Base-by-base conservation (phyloP, 2,797 vertebrate species). In the Catharus ustulatus region DNA sequence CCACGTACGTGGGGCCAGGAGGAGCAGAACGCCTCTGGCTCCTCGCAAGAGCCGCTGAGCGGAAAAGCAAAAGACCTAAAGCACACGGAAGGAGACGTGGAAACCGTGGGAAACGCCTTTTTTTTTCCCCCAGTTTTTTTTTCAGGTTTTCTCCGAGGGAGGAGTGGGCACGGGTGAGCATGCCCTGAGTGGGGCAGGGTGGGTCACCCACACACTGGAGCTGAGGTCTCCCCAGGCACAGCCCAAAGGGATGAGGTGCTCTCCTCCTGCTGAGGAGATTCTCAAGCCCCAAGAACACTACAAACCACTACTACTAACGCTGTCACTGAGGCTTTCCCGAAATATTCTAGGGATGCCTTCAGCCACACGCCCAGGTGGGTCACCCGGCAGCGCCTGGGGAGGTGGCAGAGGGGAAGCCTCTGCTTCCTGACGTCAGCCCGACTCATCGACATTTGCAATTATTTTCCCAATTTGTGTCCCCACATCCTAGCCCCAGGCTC, bases 11-110 rank as follows among this genome's bases (percentile, higher is more conserved):
- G 12, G 13, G 48, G 69, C 27, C 36, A 13, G 63, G 57, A 77
- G 48, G 16, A 1, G 43, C 36, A 18, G 58, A 15, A 19, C 13
- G 10, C 76, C 73, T 40, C 49, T 15, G 16, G 61, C 58, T 61
- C 51, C 87, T 58, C 2, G 0, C 0, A 0, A 80, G 66, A 93
- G 48, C 21, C 0, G 0, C 84, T 2, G 21, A 59, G 40, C 0
- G 0, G 75, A 66, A 91, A 51, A 76, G 63, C 27, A 4, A 10
- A 45, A 67, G 14, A 26, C 7, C 45, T 5, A 38, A 90, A 66
- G 23, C 66, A 40, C 0, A 40, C 0, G 2, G 42, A 77, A 71
- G 32, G 36, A 78, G 40, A 68, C 0, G 4, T 46, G 43, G 76
- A 88, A 83, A 86, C 40, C 14, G 40, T 0, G 13, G 16, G 64